Evolutionary conservation across 1,140 invertebrate species (phyloP).

Genomic region (Macrocentrus cingulum): DNA sequence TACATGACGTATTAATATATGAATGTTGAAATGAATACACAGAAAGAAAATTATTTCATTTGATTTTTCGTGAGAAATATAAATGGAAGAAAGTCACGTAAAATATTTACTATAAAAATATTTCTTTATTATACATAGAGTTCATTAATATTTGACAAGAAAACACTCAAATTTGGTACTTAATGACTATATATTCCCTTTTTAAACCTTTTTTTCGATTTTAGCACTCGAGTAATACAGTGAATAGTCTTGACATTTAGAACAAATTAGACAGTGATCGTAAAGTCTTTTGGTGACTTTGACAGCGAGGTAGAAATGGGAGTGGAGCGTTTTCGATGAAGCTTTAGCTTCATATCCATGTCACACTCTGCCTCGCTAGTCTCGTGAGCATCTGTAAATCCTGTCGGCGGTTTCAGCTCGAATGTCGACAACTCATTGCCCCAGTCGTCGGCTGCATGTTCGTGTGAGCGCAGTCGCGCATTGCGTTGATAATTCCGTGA

Average conservation of each 20-base stretch:
- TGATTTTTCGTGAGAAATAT: too few species aligned
- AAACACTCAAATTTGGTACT: slow-evolving; percentile 18
- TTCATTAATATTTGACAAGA: slow-evolving; percentile 34
- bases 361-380: slow-evolving; percentile 58
- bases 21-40: too few species aligned
- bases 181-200: neutral
- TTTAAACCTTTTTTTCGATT: slow-evolving; percentile 31
- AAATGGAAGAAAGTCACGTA: neutral
- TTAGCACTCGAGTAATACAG: slow-evolving; percentile 20
- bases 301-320: slow-evolving; percentile 46
- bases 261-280: slow-evolving; percentile 55
- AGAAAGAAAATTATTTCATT: too few species aligned
- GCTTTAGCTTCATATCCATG: slow-evolving; percentile 52
- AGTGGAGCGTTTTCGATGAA: slow-evolving; percentile 44
- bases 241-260: slow-evolving; percentile 43
- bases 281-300: slow-evolving; percentile 55
- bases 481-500: slow-evolving; percentile 35
- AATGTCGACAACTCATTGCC: slow-evolving; percentile 52
- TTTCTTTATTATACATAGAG: slow-evolving; percentile 51
- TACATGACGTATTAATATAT: slow-evolving; percentile 6
- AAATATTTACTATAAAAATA: slow-evolving; percentile 48
- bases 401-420: slow-evolving; percentile 53
- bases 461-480: slow-evolving; percentile 27
- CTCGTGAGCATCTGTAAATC: slow-evolving; percentile 55
- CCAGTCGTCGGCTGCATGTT: slow-evolving; percentile 40